These are phyloP conservation scores for Perccottus glenii DNA, from an alignment of 2,113 vertebrate genomes.

Conservation along the genomic window DNA sequence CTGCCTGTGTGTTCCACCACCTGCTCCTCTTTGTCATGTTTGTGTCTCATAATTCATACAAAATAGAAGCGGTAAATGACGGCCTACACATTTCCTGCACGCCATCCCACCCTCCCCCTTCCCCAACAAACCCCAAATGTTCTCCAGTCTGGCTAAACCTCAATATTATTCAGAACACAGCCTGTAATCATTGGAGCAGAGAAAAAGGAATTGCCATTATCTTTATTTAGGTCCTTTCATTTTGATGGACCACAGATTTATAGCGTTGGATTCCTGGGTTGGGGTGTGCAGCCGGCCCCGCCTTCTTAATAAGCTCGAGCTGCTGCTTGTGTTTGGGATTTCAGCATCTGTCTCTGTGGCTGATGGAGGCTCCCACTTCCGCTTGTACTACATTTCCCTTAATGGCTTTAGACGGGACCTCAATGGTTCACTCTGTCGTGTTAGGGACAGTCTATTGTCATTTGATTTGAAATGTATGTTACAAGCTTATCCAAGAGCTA, in stretches of 20 bases:
- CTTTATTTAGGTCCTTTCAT: constrained; percentile 75
- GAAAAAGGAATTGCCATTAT: constrained; percentile 73
- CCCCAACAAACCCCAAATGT: constrained; percentile 52
- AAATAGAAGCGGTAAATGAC: constrained; percentile 66
- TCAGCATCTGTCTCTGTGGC: constrained; percentile 13
- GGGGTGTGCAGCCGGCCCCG: constrained; percentile 59
- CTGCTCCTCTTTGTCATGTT: constrained; percentile 54
- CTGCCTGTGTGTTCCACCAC: constrained; percentile 44
- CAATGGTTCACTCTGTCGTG: not conserved
- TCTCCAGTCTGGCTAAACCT: constrained; percentile 63
- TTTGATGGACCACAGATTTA: constrained; percentile 75
- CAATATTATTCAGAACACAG: constrained; percentile 71
- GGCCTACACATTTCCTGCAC: constrained; percentile 73
- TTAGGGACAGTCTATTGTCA: not conserved
- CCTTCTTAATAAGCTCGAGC: constrained; percentile 63
- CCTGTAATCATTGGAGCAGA: constrained; percentile 75
- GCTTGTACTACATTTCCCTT: constrained; percentile 23
- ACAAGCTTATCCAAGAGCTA: no score
- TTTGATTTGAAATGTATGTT: no score
- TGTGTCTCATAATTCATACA: constrained; percentile 52
- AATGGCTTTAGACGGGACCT: constrained; percentile 1
- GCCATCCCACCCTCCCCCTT: constrained; percentile 57
- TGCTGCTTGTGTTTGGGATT: no score
- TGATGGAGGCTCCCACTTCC: constrained; percentile 47
- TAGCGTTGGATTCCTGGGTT: constrained; percentile 65